phyloP scores from a whole-genome alignment of 2,113 vertebrate genomes.

The Sarotherodon lohbergeri region DNA sequence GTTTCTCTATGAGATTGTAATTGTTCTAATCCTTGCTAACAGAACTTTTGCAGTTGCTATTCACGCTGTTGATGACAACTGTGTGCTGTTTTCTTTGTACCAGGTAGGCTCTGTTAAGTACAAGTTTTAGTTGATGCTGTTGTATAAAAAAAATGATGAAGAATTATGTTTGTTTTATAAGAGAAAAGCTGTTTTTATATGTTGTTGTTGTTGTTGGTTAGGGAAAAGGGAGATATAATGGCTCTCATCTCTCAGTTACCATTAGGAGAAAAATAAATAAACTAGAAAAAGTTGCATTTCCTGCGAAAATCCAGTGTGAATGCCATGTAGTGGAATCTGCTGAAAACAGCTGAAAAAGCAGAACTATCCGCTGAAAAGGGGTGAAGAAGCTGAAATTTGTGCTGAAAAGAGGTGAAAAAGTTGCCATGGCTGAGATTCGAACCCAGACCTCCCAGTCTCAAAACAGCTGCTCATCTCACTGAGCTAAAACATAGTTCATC shows the following conservation, averaged over 20 bases:
- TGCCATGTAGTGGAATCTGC: not conserved
- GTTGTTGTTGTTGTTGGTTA: not conserved
- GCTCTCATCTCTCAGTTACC: not conserved
- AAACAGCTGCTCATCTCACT: not conserved
- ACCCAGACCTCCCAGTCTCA: not conserved
- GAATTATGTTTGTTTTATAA: too few relatives aligned
- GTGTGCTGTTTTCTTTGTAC: not conserved
- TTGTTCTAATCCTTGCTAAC: not conserved
- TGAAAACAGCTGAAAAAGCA: not conserved
- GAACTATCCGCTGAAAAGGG: not conserved
- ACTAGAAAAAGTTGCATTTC: not conserved
- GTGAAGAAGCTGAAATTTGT: not conserved
- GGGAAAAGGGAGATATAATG: not conserved
- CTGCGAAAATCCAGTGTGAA: not conserved
- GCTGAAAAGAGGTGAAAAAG: not conserved
- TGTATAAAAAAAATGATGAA: not conserved
- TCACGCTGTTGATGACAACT: not conserved
- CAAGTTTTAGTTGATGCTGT: not conserved
- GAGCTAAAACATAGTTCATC: not conserved
- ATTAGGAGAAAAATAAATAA: not conserved
- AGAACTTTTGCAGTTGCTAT: not conserved
- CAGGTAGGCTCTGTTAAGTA: not conserved
- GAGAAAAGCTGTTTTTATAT: not conserved
- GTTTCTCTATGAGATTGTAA: not conserved
- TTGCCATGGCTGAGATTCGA: not conserved